Conservation (phyloP, 2,113 vertebrate species). For the Tyrannus savana region DNA sequence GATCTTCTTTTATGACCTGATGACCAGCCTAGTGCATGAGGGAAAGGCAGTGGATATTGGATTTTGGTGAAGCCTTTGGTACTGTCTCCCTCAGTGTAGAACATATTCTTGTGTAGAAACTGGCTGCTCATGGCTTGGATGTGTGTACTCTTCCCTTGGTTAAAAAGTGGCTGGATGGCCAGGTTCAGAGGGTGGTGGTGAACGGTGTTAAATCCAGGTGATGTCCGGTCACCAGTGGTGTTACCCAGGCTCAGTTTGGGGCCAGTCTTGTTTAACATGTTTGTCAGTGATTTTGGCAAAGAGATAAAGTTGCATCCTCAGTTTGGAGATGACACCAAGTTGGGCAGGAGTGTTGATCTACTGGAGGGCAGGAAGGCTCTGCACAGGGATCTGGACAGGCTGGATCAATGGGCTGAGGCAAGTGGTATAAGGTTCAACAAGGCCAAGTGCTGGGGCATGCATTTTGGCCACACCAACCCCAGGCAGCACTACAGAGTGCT, state of each 20-base stretch:
- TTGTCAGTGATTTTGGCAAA: accelerated
- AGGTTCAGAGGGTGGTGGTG: not conserved
- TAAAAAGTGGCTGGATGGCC: not conserved
- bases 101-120: not conserved
- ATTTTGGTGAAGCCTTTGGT: not conserved
- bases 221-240: not conserved
- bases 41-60: not conserved
- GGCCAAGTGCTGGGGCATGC: accelerated
- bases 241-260: not conserved
- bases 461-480: not conserved
- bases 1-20: not conserved
- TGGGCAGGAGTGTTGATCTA: not conserved
- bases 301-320: not conserved
- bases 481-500: not conserved
- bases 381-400: not conserved
- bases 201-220: not conserved
- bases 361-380: not conserved
- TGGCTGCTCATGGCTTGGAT: not conserved
- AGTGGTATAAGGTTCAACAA: accelerated
- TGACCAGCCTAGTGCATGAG: not conserved
- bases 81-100: not conserved
- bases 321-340: not conserved
- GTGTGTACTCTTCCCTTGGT: accelerated
- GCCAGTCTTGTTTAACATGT: not conserved
- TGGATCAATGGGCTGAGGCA: not conserved